These are phyloP conservation scores for Microtus montanus DNA, from an alignment of 2,113 vertebrate genomes.

Conservation along the genomic window DNA sequence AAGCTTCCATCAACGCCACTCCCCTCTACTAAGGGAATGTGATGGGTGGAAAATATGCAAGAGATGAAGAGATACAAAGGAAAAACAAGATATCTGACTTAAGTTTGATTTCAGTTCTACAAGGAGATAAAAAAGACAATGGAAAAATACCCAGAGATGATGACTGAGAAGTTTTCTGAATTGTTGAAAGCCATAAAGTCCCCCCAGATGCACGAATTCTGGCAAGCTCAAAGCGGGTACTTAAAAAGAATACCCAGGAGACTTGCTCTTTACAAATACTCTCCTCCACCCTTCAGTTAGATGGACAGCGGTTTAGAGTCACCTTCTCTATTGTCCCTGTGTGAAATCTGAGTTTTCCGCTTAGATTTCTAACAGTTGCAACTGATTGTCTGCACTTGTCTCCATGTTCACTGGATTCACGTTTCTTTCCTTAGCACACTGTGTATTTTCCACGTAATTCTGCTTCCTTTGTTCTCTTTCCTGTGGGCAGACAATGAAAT, in stretches of 20 bases:
- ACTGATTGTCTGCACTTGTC: neutral
- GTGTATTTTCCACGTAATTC: neutral
- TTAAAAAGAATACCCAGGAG: neutral
- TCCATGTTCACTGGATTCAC: neutral
- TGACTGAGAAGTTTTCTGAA: neutral
- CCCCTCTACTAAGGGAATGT: neutral
- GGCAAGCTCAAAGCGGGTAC: neutral
- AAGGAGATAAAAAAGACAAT: neutral
- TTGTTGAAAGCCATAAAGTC: slow-evolving; percentile 26
- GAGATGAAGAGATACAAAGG: neutral
- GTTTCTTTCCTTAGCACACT: neutral
- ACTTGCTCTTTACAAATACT: neutral
- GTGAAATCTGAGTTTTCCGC: neutral
- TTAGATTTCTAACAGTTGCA: neutral
- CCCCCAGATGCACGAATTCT: neutral
- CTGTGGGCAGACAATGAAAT: neutral
- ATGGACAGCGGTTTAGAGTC: neutral
- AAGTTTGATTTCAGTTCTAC: neutral
- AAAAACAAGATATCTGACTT: neutral
- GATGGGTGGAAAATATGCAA: neutral
- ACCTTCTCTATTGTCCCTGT: too few relatives aligned
- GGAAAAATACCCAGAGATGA: neutral
- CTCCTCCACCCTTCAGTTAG: neutral
- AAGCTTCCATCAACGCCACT: neutral
- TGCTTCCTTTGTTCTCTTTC: neutral